Base-by-base conservation (phyloP, 53 echinoderm and acorn worm species). In the Actinopyga echinites region DNA sequence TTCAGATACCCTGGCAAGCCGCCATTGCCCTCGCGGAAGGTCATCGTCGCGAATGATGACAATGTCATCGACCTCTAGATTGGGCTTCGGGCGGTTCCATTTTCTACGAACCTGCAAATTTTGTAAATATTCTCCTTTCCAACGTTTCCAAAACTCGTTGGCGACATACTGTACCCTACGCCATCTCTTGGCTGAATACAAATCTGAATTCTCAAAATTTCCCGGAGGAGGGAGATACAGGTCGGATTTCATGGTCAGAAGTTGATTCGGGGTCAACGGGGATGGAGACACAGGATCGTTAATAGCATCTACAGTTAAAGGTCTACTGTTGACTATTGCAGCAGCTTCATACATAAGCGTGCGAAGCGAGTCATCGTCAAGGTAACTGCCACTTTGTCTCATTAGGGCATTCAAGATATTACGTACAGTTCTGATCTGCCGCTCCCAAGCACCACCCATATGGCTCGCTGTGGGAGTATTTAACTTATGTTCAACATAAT, bases 321-420 rank as follows among this genome's bases (percentile, higher is more conserved):
- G 90, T 37, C 90, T 84, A 36, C 87, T 84, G 64, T 90, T 88
- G 11, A 93, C 73, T 13, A 87, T 90, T 19, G 90, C 86, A 28
- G 69, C 64, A 12, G 73, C 93, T 66, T 93, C 88, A 37, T 80
- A 65, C 73, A 93, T 57, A 30, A 90, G 75, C 15, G 86, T 90
- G n/a, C 88, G 62, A 28, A 93, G 69, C 6, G 90, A 85, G 30
- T 93, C 90, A 42, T 93, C 93, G 80, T 93, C 79, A 19, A 87
- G 79, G 35, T 90, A 90, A 26, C n/a, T 34, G 36, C 87, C 87
- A 54, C 59, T 34, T 54, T 93, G 79, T 31, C 69, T 59, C 61
- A 93, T 65, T 59, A 93, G 57, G 33, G 77, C 42, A 37, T 85
- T 79, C 25, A 91, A 83, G 7, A 93, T 64, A 38, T 43, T 77